phyloP scores from a whole-genome alignment of 2,888 invertebrate genomes.

The Drosophila birchii region DNA sequence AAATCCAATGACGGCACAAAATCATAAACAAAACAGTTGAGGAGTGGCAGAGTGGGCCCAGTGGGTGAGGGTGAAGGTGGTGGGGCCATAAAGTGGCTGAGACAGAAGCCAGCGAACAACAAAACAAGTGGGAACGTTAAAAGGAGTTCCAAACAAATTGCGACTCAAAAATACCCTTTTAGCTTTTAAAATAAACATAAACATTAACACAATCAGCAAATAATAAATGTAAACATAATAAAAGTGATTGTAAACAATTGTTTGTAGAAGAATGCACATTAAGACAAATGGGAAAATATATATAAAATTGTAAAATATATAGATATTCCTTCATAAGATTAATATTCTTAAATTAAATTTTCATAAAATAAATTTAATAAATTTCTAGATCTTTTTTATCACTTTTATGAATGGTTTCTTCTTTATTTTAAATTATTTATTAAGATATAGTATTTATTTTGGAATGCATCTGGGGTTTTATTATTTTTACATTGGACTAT shows the following conservation, averaged over 20 bases:
- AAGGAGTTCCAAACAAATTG: not conserved
- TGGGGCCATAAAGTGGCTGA: slow-evolving; percentile 23
- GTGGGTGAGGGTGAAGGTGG: not conserved
- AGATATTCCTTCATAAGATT: too few relatives aligned
- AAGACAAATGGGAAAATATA: not conserved
- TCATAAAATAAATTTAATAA: too few relatives aligned
- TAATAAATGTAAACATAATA: not conserved
- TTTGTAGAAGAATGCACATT: rapidly evolving
- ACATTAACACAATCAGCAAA: not conserved
- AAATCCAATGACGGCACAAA: slow-evolving; percentile 66
- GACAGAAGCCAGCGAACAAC: slow-evolving; percentile 23
- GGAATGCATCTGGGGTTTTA: not conserved
- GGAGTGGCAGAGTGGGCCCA: slow-evolving; percentile 9
- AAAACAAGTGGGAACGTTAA: slow-evolving; percentile 5
- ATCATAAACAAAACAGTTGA: slow-evolving; percentile 70
- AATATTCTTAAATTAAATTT: too few relatives aligned
- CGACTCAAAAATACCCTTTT: slow-evolving; percentile 6
- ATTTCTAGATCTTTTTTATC: too few relatives aligned
- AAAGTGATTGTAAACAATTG: not conserved
- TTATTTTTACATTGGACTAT: not conserved
- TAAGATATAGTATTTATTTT: not conserved
- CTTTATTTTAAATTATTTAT: too few relatives aligned
- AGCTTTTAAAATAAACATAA: not conserved
- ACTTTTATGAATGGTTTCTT: not conserved
- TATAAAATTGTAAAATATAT: too few relatives aligned